Evolutionary conservation across 2,888 invertebrate species (phyloP), one percentile per base, ranked within the genome.

Genomic region (Polymixis flavicincta): DNA sequence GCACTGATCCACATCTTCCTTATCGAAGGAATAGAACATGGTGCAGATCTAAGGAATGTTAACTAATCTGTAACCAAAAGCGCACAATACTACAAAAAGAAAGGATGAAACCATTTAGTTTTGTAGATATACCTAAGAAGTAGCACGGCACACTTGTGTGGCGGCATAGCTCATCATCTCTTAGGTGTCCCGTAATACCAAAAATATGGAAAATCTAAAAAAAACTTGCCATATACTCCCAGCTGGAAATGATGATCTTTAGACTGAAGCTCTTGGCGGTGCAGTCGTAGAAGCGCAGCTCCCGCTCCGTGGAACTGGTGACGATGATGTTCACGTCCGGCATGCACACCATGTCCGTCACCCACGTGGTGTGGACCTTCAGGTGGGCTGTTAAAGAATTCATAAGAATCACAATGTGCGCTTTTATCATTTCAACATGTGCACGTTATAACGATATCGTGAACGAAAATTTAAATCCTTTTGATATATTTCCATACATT

Each of bases 281-380:
- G 67, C 97, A 97, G 91, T 98, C 98, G 90, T 98, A 98, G 93
- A 98, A 98, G 84, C 98, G 97, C 60, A 98, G 94, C 90, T 98
- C 98, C 32, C 98, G 95, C 93, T 98, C 98, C 0, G 98, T 97
- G 25, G 98, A 98, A 76, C 98, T 97, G 19, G 98, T 97, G 80
- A 98, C 98, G 28, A 98, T 95, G 87, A 98, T 97, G 92, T 97
- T 97, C 69, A 98, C 97, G 91, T 98, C 98, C 0, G 98, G 97
- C 92, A 98, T 94, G 76, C 97, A 97, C 74, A 97, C 97, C 93
- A 98, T 96, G 87, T 98, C 98, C 32, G 98, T 97, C 81, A 98
- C 97, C 97, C 97, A 98, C 0, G 98, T 98, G 32, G 97, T 94
- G 86, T 97, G 97, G 67, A 97, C 94, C 90, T 97, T 97, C 79